Base-by-base conservation (phyloP, 2,113 vertebrate species). In the Embiotoca jacksoni region DNA sequence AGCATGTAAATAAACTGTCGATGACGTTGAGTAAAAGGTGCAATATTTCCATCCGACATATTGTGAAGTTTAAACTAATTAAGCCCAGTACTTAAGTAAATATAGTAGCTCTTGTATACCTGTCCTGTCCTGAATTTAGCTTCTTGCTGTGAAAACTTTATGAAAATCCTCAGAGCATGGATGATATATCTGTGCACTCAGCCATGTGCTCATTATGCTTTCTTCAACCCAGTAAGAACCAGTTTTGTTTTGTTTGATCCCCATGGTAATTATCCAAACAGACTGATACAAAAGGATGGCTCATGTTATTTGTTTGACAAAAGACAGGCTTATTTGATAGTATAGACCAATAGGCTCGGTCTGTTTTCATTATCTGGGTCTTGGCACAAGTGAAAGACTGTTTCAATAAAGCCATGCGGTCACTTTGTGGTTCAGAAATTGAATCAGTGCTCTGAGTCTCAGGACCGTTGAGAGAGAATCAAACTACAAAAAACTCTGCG, bases 261-360 rank as follows among this genome's bases (percentile, higher is more conserved):
- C 80, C 39, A 35, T 54, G 61, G 64, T 52, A 81, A 85, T 80
- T 69, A 85, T 91, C 72, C 77, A 74, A 84, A 75, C 81, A 66
- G 65, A 61, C 71, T 13, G 64, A 85, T 58, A 68, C 57, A 77
- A 68, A 56, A 41, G 60, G 55, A 63, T 36, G 67, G 47, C 58
- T 62, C 8, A 46, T 81, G 71, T 79, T 74, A 72, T 89, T 81
- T 81, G 67, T 67, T 56, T 55, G 70, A 86, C 81, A 83, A 85
- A 77, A 85, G 68, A 35, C 60, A 72, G 76, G 71, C 74, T 85
- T 50, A 84, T 88, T 85, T 79, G 58, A 86, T 82, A 53, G 39
- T 35, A 64, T 23, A 14, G 70, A 70, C 76, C 77, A 85, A 59
- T 80, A 54, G 30, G 50, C 53, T 64, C 33, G 11, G 49, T 55